Conservation (phyloP, 2,888 invertebrate species). For the Lomographa bimaculata region DNA sequence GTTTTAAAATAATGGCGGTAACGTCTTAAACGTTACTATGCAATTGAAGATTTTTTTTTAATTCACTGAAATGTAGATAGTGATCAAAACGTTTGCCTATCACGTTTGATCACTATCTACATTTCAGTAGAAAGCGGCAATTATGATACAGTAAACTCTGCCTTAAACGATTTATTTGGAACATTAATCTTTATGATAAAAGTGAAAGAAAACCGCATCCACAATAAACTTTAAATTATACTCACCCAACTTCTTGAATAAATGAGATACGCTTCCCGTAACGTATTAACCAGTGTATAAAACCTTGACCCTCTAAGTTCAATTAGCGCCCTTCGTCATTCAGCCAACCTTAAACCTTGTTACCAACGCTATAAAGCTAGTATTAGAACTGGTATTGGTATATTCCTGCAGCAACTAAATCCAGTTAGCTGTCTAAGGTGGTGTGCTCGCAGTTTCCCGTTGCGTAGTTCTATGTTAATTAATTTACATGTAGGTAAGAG, state of each 20-base stretch:
- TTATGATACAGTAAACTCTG: too few species aligned
- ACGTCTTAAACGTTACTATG: too few species aligned
- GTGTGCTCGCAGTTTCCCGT: conserved; percentile 8
- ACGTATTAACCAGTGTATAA: conserved; percentile 15
- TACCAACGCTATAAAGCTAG: conserved; percentile 5
- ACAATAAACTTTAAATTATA: too few species aligned
- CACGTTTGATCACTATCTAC: too few species aligned
- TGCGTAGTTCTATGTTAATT: conserved; percentile 28
- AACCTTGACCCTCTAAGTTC: conserved; percentile 20
- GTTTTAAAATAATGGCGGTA: too few species aligned
- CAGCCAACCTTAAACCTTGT: conserved; percentile 11
- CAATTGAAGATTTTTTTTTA: too few species aligned
- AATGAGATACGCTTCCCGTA: conserved; percentile 14
- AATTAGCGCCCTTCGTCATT: conserved; percentile 13
- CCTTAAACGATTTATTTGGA: too few species aligned
- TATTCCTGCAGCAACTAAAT: conserved; percentile 18
- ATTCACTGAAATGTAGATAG: too few species aligned
- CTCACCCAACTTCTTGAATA: conserved; percentile 21
- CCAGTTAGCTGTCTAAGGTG: conserved; percentile 17
- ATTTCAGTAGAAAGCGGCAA: too few species aligned
- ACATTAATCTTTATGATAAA: too few species aligned
- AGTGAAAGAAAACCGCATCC: too few species aligned
- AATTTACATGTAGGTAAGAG: conserved; percentile 28
- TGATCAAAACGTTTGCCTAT: too few species aligned
- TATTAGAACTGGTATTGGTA: conserved; percentile 8